A percentile compares a stretch with the other conserved stretches of the same genome.
These are phyloP conservation scores for Drosophila gunungcola DNA, from an alignment of 1,140 invertebrate genomes.

Conservation along the genomic window DNA sequence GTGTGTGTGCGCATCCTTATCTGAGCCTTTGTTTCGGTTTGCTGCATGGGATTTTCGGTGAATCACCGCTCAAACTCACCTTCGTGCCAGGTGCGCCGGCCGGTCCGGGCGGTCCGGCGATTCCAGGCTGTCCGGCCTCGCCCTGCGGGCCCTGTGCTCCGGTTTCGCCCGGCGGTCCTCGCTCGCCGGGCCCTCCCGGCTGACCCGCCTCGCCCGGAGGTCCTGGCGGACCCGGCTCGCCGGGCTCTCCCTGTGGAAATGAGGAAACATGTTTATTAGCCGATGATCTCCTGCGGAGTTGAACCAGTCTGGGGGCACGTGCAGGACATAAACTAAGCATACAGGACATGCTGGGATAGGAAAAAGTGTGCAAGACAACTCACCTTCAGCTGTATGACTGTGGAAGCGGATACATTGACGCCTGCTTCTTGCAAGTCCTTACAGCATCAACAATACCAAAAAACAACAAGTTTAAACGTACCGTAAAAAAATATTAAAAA, in stretches of 20 bases:
- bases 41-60: constrained; percentile 20
- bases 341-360: constrained; percentile 34
- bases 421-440: constrained; percentile 95
- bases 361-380: constrained; percentile 85
- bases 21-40: constrained; percentile 27
- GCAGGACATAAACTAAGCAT: constrained; percentile 42
- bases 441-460: constrained; percentile 64
- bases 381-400: constrained; percentile 95
- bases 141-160: constrained; percentile 85
- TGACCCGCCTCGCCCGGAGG: constrained; percentile 92
- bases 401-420: constrained; percentile 94
- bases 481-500: constrained; percentile 53
- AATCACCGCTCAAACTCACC: constrained; percentile 86
- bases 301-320: constrained; percentile 22
- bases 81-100: constrained; percentile 90
- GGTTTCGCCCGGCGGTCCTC: constrained; percentile 87
- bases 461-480: constrained; percentile 46
- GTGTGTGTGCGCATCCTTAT: constrained; percentile 7
- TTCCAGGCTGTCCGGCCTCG: constrained; percentile 88
- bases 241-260: constrained; percentile 91
- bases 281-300: constrained; percentile 21
- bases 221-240: constrained; percentile 94
- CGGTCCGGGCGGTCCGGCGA: constrained; percentile 89
- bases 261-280: constrained; percentile 63
- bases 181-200: constrained; percentile 92